Conservation (phyloP, 1,140 invertebrate species). For the Magallana angulata region DNA sequence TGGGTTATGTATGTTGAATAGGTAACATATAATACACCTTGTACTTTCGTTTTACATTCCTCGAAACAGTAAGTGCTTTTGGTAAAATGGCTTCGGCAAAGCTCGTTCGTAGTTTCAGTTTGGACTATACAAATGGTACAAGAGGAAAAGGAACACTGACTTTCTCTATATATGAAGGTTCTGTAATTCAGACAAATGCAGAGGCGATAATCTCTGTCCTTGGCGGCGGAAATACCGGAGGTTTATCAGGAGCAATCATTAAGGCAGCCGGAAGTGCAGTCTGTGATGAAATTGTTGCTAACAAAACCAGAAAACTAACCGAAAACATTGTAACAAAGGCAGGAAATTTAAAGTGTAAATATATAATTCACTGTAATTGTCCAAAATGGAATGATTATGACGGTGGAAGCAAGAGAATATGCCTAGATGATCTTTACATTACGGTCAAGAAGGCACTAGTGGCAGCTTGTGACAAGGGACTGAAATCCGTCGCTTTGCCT, state of each 20-base stretch:
- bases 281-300: neutral
- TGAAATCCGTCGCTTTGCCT: neutral
- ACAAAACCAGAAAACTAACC: neutral
- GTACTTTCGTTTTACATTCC: constrained; percentile 4
- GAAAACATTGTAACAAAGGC: neutral
- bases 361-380: neutral
- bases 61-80: neutral
- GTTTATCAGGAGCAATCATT: neutral
- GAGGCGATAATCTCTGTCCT: neutral
- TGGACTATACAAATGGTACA: too few species aligned
- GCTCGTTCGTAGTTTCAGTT: too few species aligned
- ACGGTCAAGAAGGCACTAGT: neutral
- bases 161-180: neutral
- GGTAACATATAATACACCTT: neutral
- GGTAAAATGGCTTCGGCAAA: neutral
- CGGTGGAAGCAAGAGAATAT: neutral
- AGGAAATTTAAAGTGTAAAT: neutral
- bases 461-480: neutral
- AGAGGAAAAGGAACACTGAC: neutral
- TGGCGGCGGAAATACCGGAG: neutral
- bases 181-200: neutral
- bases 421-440: neutral
- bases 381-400: neutral
- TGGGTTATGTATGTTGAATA: neutral
- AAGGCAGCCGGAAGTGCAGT: neutral